phyloP scores from a whole-genome alignment of 2,888 invertebrate species.

The Dyspetes luteomarginatus region DNA sequence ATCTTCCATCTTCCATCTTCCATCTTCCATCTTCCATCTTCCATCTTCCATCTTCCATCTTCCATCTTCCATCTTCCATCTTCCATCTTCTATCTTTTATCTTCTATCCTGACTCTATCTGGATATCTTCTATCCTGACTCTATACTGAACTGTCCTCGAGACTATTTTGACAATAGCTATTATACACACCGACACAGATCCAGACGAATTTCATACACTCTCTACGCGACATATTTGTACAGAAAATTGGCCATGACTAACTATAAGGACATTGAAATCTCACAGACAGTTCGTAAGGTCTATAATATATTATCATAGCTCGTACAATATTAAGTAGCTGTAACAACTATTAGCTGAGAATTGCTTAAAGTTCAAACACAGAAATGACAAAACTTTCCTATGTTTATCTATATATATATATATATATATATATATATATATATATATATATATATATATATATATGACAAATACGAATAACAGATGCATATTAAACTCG shows the following conservation, averaged over 20 bases:
- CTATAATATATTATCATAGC: background rate
- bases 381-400: background rate
- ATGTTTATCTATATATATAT: too few relatives aligned
- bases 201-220: slow-evolving; percentile 18
- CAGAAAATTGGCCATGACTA: too few relatives aligned
- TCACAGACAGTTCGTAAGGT: background rate
- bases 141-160: background rate
- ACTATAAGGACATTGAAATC: background rate
- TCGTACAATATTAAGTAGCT: background rate
- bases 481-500: background rate
- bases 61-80: background rate
- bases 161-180: slow-evolving; percentile 25
- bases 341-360: background rate
- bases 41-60: too few relatives aligned
- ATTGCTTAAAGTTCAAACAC: background rate
- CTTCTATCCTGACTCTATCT: too few relatives aligned
- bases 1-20: too few relatives aligned
- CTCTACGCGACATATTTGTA: too few relatives aligned
- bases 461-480: background rate
- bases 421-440: too few relatives aligned
- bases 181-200: slow-evolving; percentile 24
- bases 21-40: too few relatives aligned
- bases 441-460: too few relatives aligned
- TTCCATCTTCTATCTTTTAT: background rate
- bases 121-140: too few relatives aligned